Evolutionary conservation across 2,888 invertebrate species (phyloP).

Genomic region (Aspidapion aeneum): DNA sequence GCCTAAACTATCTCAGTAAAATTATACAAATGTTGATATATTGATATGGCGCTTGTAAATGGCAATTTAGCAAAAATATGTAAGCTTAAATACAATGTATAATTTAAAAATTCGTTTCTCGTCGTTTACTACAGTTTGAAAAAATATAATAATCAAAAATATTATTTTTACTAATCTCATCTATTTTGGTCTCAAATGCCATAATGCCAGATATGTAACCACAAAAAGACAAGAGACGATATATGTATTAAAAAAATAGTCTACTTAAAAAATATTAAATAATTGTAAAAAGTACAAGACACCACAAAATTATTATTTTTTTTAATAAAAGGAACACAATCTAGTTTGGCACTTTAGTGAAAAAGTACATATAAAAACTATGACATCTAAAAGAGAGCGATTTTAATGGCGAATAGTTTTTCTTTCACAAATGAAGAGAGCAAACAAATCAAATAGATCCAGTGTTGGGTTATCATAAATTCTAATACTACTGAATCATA

Average conservation of each 20-base stretch:
- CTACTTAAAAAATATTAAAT: too few species aligned
- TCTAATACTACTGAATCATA: too few species aligned
- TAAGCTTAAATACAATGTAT: slow-evolving; percentile 10
- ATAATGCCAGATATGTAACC: slow-evolving; percentile 40
- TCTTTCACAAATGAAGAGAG: too few species aligned
- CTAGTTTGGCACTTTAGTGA: background rate
- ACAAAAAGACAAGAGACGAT: slow-evolving; percentile 21
- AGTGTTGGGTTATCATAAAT: too few species aligned
- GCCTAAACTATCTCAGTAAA: too few species aligned
- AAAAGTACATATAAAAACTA: background rate
- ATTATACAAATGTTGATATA: too few species aligned
- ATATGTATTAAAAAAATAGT: background rate
- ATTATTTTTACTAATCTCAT: slow-evolving; percentile 32
- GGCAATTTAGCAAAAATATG: slow-evolving; percentile 38
- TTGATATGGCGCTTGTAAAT: slow-evolving; percentile 37
- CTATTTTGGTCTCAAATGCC: slow-evolving; percentile 34
- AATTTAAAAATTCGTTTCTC: slow-evolving; percentile 24
- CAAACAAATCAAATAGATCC: too few species aligned
- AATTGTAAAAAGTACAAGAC: too few species aligned
- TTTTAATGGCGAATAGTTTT: too few species aligned
- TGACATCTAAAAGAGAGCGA: background rate
- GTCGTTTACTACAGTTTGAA: slow-evolving; percentile 40
- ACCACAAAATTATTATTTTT: too few species aligned
- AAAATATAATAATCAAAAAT: too few species aligned
- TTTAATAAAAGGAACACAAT: background rate